Conservation (phyloP, 1,140 invertebrate species). For the Paraescarpia echinospica region DNA sequence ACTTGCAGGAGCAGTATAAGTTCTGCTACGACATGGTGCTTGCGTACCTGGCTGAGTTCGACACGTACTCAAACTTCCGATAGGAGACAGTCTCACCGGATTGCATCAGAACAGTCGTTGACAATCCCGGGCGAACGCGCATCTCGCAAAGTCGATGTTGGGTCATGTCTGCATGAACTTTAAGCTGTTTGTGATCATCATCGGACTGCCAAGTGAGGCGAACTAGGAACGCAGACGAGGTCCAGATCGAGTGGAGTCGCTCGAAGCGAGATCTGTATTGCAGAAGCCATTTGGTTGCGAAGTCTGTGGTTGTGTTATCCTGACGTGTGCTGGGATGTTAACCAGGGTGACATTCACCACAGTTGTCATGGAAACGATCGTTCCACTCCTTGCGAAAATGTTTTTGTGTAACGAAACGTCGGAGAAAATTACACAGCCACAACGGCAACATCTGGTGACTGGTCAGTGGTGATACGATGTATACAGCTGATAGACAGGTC, state of each 20-base stretch:
- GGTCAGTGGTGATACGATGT: not conserved
- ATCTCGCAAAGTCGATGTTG: not conserved
- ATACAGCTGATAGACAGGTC: not conserved
- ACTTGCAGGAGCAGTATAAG: constrained; percentile 51
- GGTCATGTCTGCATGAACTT: not conserved
- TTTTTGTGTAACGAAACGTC: not conserved
- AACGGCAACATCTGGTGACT: not conserved
- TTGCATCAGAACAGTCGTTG: not conserved
- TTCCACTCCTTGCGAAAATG: not conserved
- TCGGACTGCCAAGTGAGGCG: not conserved
- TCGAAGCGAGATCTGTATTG: not conserved
- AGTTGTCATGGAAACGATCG: not conserved
- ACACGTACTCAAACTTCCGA: constrained; percentile 30
- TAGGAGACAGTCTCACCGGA: not conserved
- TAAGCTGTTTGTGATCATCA: not conserved
- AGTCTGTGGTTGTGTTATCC: not conserved
- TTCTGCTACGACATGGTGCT: constrained; percentile 51
- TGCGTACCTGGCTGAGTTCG: constrained; percentile 37
- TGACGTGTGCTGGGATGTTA: not conserved
- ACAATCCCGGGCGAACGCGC: not conserved
- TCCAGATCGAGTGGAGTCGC: not conserved
- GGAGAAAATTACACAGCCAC: not conserved
- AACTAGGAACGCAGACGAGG: not conserved
- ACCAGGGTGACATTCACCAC: too few relatives aligned
- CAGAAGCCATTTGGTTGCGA: not conserved